Evolutionary conservation across 2,888 invertebrate species (phyloP).

Genomic region (Eupithecia centaureata): DNA sequence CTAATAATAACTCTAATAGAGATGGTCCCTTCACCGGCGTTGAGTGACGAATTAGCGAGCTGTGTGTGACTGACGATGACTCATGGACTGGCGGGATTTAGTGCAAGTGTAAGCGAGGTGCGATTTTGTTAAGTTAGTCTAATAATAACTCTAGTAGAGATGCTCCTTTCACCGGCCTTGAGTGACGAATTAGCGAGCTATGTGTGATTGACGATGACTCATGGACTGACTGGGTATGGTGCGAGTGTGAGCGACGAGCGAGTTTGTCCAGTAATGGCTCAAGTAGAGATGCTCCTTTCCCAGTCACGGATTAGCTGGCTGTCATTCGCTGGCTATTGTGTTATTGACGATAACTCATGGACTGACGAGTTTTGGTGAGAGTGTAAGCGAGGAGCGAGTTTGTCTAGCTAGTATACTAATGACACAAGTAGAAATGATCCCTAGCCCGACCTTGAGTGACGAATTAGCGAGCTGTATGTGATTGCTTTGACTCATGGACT

Average conservation of each 20-base stretch:
- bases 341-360: slow-evolving; percentile 50
- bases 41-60: neutral
- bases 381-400: slow-evolving; percentile 29
- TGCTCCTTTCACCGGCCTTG: neutral
- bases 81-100: slow-evolving; percentile 41
- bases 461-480: neutral
- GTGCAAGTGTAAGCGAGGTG: slow-evolving; percentile 31
- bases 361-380: slow-evolving; percentile 21
- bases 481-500: slow-evolving; percentile 50
- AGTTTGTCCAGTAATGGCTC: neutral
- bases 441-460: neutral
- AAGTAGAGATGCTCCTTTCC: neutral
- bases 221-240: slow-evolving; percentile 34
- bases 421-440: neutral
- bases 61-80: slow-evolving; percentile 42
- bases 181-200: neutral
- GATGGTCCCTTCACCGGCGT: neutral
- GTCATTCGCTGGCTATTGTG: too few relatives aligned
- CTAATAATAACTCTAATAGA: neutral
- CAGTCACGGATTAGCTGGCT: neutral
- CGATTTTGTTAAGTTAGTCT: neutral
- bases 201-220: slow-evolving; percentile 47
- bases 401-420: neutral
- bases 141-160: neutral
- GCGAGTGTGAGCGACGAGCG: slow-evolving; percentile 30